A percentile compares a stretch with the other conserved stretches of the same genome.
Conservation (phyloP, 2,113 vertebrate genomes). For the Anhinga rufa region DNA sequence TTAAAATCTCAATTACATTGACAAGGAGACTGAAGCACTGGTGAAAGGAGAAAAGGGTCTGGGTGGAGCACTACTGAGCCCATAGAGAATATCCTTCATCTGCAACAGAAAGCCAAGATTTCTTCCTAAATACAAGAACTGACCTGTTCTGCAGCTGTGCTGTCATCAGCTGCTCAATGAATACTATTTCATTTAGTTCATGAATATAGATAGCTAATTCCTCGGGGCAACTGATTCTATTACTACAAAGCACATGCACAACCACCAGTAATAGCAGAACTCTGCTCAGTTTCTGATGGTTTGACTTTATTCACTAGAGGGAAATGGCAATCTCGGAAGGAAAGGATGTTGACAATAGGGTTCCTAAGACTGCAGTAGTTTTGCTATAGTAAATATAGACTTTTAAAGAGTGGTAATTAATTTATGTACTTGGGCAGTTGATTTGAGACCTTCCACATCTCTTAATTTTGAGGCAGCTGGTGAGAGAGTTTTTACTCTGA, state of each 20-base stretch:
- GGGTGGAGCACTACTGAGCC: not conserved
- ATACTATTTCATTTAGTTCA: conserved; percentile 18
- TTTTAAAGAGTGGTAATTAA: not conserved
- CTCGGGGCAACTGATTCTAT: not conserved
- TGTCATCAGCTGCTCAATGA: not conserved
- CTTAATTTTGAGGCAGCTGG: conserved; percentile 37
- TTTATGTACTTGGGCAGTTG: conserved; percentile 1
- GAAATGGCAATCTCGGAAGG: not conserved
- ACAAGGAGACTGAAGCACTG: not conserved
- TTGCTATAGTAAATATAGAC: not conserved
- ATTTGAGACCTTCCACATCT: not conserved
- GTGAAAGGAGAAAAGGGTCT: not conserved
- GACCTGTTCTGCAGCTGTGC: conserved; percentile 12
- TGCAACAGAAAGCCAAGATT: not conserved
- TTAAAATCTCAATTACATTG: not conserved
- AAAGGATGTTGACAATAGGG: not conserved
- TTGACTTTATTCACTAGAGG: not conserved
- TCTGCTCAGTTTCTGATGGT: not conserved
- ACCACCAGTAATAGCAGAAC: not conserved
- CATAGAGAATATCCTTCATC: not conserved
- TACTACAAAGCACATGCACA: conserved; percentile 35
- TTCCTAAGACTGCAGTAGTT: not conserved
- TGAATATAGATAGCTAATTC: conserved; percentile 58
- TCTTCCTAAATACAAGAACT: not conserved
- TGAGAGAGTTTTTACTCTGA: conserved; percentile 11